phyloP scores from a whole-genome alignment of 2,888 invertebrate species.

The Calephelis perditalis region DNA sequence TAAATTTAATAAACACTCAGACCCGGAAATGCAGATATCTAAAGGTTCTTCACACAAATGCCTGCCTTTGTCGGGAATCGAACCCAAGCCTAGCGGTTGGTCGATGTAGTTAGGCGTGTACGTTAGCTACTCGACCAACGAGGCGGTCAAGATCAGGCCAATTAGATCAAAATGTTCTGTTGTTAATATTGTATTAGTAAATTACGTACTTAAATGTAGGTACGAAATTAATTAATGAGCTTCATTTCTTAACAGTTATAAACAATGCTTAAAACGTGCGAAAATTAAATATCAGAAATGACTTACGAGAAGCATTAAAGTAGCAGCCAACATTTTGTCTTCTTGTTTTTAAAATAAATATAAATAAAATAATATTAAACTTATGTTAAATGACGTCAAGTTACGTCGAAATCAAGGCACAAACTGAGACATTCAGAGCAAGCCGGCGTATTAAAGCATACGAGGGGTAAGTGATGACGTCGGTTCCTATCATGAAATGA shows the following conservation, averaged over 20 bases:
- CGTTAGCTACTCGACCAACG: too few relatives aligned
- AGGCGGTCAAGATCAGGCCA: too few relatives aligned
- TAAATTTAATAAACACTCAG: too few relatives aligned
- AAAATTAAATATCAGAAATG: background rate
- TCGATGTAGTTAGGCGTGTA: too few relatives aligned
- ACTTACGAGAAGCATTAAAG: background rate
- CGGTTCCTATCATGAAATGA: too few relatives aligned
- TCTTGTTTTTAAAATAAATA: background rate
- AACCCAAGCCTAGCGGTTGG: too few relatives aligned
- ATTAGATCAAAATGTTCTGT: background rate
- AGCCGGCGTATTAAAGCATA: constrained; percentile 2
- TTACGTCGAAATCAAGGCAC: background rate
- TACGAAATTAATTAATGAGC: background rate
- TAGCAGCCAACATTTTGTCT: background rate
- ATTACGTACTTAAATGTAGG: background rate
- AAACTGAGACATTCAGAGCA: background rate
- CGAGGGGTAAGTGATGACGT: background rate
- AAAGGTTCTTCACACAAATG: too few relatives aligned
- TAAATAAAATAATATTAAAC: background rate
- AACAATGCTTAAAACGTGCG: too few relatives aligned
- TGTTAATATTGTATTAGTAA: background rate
- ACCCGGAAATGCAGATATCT: too few relatives aligned
- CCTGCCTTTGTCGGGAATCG: too few relatives aligned
- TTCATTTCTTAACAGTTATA: background rate
- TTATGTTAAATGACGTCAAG: background rate